A percentile compares a stretch with the other conserved stretches of the same genome.
Conservation (phyloP, 2,113 vertebrate genomes). For the Ctenodactylus gundi region DNA sequence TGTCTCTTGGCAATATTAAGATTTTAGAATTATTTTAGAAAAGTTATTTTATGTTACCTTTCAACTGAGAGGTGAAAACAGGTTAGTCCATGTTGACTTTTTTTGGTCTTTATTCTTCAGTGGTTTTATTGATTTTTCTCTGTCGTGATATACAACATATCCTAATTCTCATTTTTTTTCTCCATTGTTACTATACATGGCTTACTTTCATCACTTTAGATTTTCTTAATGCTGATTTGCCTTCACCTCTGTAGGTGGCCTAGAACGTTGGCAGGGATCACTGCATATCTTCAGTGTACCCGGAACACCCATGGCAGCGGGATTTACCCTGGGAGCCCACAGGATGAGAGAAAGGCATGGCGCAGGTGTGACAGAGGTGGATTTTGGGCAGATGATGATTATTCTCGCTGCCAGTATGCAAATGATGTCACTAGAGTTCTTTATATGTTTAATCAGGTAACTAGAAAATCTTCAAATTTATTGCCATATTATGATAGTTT, state of each 20-base stretch:
- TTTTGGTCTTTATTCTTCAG: neutral
- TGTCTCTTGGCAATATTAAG: neutral
- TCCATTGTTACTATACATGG: accelerated
- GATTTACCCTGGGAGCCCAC: constrained; percentile 88
- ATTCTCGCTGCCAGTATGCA: constrained; percentile 95
- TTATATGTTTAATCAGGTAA: constrained; percentile 97
- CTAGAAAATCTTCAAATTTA: neutral
- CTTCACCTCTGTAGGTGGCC: constrained; percentile 90
- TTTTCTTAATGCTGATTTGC: neutral
- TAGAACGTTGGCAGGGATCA: constrained; percentile 95
- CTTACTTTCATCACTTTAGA: neutral
- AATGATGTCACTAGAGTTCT: constrained; percentile 96
- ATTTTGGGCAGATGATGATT: constrained; percentile 95
- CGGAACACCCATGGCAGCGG: constrained; percentile 89
- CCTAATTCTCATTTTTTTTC: constrained; percentile 50
- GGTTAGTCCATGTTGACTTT: neutral
- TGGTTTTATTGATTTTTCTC: constrained; percentile 51
- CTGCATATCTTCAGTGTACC: constrained; percentile 91
- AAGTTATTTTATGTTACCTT: neutral
- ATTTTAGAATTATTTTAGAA: neutral
- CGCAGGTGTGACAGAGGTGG: constrained; percentile 92
- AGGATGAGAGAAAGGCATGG: constrained; percentile 93
- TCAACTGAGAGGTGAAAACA: neutral
- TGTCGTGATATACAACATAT: neutral
- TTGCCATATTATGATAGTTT: neutral